A percentile compares a stretch with the other conserved stretches of the same genome.
Conservation (phyloP, 1,140 invertebrate genomes). For the Lucilia sericata region DNA sequence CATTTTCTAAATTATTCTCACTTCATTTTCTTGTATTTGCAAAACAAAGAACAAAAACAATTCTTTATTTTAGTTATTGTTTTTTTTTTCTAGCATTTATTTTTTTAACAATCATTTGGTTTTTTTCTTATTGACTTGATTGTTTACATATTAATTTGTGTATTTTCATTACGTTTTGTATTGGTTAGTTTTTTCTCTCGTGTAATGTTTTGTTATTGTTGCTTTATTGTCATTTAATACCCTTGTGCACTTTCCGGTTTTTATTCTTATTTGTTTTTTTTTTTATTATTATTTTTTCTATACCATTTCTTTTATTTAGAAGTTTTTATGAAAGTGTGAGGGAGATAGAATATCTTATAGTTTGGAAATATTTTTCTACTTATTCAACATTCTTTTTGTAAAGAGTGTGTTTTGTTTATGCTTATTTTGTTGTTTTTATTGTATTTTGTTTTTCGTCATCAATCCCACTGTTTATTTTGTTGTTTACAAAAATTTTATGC, state of each 20-base stretch:
- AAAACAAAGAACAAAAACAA: too few relatives aligned
- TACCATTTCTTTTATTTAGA: not conserved
- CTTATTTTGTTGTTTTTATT: not conserved
- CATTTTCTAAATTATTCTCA: too few relatives aligned
- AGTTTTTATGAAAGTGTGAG: not conserved
- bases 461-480: not conserved
- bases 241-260: constrained; percentile 18
- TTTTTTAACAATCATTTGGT: too few relatives aligned
- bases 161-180: not conserved
- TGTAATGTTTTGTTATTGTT: not conserved
- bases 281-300: not conserved
- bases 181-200: not conserved
- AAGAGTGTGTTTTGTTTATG: not conserved
- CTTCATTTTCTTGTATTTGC: too few relatives aligned
- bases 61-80: too few relatives aligned
- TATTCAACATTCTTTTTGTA: not conserved
- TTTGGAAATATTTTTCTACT: not conserved
- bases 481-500: not conserved
- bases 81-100: too few relatives aligned
- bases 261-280: not conserved
- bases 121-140: too few relatives aligned
- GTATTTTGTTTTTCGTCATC: not conserved
- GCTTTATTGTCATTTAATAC: constrained; percentile 10
- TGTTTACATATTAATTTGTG: too few relatives aligned
- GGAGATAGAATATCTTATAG: not conserved